Conservation (phyloP, 2,797 vertebrate species). For the Thamnophis elegans region DNA sequence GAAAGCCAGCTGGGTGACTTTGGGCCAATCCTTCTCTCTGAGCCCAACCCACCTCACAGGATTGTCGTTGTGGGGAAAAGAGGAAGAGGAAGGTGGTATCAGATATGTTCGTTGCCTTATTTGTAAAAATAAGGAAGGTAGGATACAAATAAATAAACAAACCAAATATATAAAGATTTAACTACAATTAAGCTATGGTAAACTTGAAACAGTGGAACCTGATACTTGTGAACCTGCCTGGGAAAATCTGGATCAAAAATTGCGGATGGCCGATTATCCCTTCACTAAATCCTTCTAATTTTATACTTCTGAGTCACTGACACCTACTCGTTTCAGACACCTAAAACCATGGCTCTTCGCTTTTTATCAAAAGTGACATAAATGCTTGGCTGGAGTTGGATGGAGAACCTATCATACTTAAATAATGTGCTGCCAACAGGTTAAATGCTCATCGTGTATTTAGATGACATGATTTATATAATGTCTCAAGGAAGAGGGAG, state of each 20-base stretch:
- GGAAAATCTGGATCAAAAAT: slow-evolving; percentile 58
- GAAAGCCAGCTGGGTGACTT: not conserved
- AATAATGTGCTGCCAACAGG: slow-evolving; percentile 35
- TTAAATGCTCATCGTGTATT: not conserved
- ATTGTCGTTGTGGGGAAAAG: not conserved
- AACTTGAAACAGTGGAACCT: slow-evolving; percentile 43
- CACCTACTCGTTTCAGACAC: slow-evolving; percentile 62
- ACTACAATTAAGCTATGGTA: slow-evolving; percentile 33
- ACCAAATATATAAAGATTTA: slow-evolving; percentile 32
- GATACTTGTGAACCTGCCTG: slow-evolving; percentile 51
- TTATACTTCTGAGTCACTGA: slow-evolving; percentile 68
- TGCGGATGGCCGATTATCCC: slow-evolving; percentile 59
- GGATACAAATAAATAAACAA: slow-evolving; percentile 41
- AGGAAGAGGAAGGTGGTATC: no score
- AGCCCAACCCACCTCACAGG: not conserved
- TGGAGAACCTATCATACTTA: slow-evolving; percentile 25
- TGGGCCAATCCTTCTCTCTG: no score
- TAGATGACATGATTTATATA: slow-evolving; percentile 41
- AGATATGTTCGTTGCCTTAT: not conserved
- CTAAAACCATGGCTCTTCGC: slow-evolving; percentile 38
- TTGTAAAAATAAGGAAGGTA: not conserved
- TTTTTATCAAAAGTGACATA: slow-evolving; percentile 51
- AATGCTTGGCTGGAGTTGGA: slow-evolving; percentile 1
- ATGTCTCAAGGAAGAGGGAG: not conserved
- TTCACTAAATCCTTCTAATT: slow-evolving; percentile 66